Conservation (phyloP, 1,140 invertebrate species). For the Papilio glaucus region DNA sequence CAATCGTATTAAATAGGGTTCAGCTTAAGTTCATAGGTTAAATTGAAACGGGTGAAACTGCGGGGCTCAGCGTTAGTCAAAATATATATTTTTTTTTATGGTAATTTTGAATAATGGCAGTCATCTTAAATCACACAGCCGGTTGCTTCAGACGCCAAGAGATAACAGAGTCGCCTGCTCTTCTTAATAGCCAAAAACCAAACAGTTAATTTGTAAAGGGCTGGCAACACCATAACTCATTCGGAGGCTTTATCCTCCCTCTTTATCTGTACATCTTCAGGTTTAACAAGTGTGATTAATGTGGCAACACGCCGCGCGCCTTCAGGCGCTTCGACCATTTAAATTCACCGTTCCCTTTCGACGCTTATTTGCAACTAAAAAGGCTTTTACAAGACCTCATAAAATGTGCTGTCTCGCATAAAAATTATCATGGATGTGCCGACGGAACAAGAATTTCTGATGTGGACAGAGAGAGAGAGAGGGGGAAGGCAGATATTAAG, state of each 20-base stretch:
- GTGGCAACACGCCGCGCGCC: constrained; percentile 48
- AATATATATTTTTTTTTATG: too few relatives aligned
- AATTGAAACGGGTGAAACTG: too few relatives aligned
- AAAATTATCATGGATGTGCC: constrained; percentile 34
- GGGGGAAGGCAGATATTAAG: too few relatives aligned
- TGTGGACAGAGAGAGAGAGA: too few relatives aligned
- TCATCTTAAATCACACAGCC: too few relatives aligned
- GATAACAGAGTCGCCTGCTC: background rate
- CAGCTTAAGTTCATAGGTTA: too few relatives aligned
- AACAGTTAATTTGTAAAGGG: constrained; percentile 67
- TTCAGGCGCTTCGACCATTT: constrained; percentile 48
- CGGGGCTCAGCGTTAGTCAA: too few relatives aligned
- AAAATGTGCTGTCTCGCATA: constrained; percentile 4
- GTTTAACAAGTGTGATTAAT: constrained; percentile 73
- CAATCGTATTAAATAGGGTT: too few relatives aligned
- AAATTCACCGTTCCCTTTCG: constrained; percentile 56
- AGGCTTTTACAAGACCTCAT: constrained; percentile 19
- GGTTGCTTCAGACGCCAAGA: background rate
- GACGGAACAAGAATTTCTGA: background rate
- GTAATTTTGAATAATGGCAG: too few relatives aligned
- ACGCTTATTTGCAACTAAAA: constrained; percentile 45
- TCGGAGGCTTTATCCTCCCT: constrained; percentile 61
- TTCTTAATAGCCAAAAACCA: constrained; percentile 56
- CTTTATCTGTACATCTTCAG: constrained; percentile 63
- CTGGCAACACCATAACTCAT: constrained; percentile 54